Percentiles rank a stretch among this genome's conserved stretches.
These are phyloP conservation scores for Gymnodraco acuticeps DNA, from an alignment of 2,797 vertebrate species.

Conservation along the genomic window DNA sequence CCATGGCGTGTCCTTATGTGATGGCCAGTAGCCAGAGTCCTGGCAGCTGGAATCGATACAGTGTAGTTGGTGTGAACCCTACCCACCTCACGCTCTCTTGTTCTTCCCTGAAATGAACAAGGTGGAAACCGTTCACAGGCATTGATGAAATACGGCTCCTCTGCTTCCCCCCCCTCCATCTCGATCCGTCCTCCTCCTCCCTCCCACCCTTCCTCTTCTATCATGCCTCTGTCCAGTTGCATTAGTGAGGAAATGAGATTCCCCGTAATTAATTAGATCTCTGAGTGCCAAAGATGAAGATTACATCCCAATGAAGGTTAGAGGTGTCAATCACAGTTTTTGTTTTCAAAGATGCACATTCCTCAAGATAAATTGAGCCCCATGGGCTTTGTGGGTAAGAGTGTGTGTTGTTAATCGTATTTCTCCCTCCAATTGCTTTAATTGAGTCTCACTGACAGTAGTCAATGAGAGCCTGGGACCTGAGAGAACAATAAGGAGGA, in stretches of 20 bases:
- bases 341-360: slow-evolving; percentile 60
- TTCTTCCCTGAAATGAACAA: slow-evolving; percentile 70
- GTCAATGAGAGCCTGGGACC: slow-evolving; percentile 50
- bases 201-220: slow-evolving; percentile 64
- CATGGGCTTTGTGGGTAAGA: slow-evolving; percentile 75
- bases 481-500: slow-evolving; percentile 49
- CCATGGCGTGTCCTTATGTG: slow-evolving; percentile 49
- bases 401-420: slow-evolving; percentile 76
- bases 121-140: slow-evolving; percentile 62
- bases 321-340: slow-evolving; percentile 82
- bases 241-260: slow-evolving; percentile 89
- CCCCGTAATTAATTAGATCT: slow-evolving; percentile 89
- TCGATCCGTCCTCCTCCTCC: slow-evolving; percentile 45
- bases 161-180: slow-evolving; percentile 24
- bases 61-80: slow-evolving; percentile 61
- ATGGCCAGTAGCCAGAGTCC: slow-evolving; percentile 57
- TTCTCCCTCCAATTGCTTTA: slow-evolving; percentile 68
- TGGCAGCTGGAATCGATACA: slow-evolving; percentile 72
- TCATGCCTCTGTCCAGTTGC: slow-evolving; percentile 84
- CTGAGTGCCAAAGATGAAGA: slow-evolving; percentile 86
- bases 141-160: slow-evolving; percentile 61
- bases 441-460: slow-evolving; percentile 79
- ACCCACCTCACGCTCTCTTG: slow-evolving; percentile 59
- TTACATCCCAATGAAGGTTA: slow-evolving; percentile 87
- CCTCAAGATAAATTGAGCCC: slow-evolving; percentile 82